Conservation (phyloP, 2,888 invertebrate species). For the Epiperipatus broadwayi region DNA sequence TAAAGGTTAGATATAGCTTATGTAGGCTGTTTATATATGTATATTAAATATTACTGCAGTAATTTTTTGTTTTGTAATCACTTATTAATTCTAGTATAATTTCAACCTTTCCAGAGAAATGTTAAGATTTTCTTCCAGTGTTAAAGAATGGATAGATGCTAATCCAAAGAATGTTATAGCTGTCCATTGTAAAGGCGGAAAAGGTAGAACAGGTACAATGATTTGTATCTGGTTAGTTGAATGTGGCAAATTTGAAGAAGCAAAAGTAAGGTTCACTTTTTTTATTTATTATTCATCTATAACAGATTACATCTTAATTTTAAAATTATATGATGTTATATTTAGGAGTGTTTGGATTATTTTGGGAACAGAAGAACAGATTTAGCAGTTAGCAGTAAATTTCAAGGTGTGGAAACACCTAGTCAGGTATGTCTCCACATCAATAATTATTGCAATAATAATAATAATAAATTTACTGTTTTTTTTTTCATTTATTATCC, state of each 20-base stretch:
- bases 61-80: background rate
- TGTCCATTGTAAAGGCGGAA: constrained; percentile 37
- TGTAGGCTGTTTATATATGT: no score
- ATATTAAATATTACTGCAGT: no score
- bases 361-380: constrained; percentile 34
- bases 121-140: constrained; percentile 29
- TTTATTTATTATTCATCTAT: background rate
- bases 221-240: constrained; percentile 34
- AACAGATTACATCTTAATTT: background rate
- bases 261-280: no score
- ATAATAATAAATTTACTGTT: no score
- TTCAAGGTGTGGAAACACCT: constrained; percentile 36
- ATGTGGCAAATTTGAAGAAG: constrained; percentile 30
- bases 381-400: constrained; percentile 29
- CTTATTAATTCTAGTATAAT: background rate
- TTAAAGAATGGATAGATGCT: constrained; percentile 27
- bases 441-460: no score
- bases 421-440: constrained; percentile 31
- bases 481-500: no score
- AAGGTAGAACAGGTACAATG: constrained; percentile 35
- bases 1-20: no score
- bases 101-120: constrained; percentile 26
- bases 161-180: constrained; percentile 32
- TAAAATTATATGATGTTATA: constrained; percentile 3
- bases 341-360: constrained; percentile 30